Conservation (phyloP, 2,888 invertebrate genomes). For the Cotesia congregata region DNA sequence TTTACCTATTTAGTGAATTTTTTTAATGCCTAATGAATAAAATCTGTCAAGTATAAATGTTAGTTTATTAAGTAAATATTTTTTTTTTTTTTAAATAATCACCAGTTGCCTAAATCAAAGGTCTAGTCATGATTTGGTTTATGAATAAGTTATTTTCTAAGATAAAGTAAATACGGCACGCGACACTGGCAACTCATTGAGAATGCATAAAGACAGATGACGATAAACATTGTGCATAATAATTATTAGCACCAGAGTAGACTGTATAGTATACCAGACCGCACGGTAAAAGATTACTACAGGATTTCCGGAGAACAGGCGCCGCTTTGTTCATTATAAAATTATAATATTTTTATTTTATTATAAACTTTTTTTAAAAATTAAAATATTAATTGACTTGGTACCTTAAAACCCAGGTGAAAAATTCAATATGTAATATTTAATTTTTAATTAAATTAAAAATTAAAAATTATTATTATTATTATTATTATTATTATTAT, state of each 20-base stretch:
- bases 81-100: too few relatives aligned
- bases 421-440: too few relatives aligned
- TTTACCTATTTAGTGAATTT: too few relatives aligned
- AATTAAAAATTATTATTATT: too few relatives aligned
- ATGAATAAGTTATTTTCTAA: background rate
- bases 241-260: slow-evolving; percentile 48
- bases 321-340: slow-evolving; percentile 46
- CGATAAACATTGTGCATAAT: slow-evolving; percentile 58
- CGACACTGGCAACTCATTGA: slow-evolving; percentile 61
- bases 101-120: too few relatives aligned
- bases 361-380: slow-evolving; percentile 32
- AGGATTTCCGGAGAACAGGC: slow-evolving; percentile 65
- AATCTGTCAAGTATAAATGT: too few relatives aligned
- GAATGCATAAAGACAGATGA: slow-evolving; percentile 56
- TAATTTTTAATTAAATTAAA: too few relatives aligned
- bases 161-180: slow-evolving; percentile 47
- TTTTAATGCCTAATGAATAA: too few relatives aligned
- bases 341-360: slow-evolving; percentile 29
- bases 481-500: too few relatives aligned
- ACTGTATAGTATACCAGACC: slow-evolving; percentile 27
- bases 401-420: background rate
- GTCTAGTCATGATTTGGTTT: background rate
- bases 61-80: too few relatives aligned
- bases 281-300: slow-evolving; percentile 52
- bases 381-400: slow-evolving; percentile 54